Conservation (phyloP, 2,113 vertebrate species). For the Garra rufa region DNA sequence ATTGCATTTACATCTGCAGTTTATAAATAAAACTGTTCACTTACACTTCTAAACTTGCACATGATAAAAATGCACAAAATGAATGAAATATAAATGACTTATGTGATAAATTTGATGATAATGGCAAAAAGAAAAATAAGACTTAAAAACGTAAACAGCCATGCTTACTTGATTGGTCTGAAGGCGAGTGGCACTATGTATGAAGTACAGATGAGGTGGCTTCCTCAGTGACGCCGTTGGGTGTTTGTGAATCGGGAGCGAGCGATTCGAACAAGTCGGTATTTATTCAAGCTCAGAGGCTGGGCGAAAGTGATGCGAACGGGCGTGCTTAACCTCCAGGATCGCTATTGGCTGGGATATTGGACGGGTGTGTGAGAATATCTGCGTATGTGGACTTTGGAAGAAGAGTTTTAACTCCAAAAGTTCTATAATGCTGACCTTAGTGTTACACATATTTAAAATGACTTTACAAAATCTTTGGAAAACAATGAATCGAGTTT, state of each 20-base stretch:
- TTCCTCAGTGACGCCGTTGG: neutral
- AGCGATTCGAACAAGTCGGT: neutral
- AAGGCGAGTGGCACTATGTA: neutral
- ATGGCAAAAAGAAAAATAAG: too few species aligned
- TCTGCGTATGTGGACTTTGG: constrained; percentile 57
- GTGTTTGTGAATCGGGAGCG: constrained; percentile 52
- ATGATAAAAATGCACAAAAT: too few species aligned
- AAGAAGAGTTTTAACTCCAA: neutral
- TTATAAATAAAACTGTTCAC: too few species aligned
- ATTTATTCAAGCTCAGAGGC: constrained; percentile 67
- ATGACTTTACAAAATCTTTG: neutral
- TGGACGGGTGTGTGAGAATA: constrained; percentile 54
- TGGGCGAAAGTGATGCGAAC: constrained; percentile 60
- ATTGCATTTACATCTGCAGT: neutral
- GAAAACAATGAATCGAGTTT: neutral
- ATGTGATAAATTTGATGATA: neutral
- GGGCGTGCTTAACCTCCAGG: constrained; percentile 63
- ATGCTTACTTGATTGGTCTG: constrained; percentile 49
- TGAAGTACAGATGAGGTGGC: neutral
- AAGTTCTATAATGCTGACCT: neutral
- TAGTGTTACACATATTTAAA: neutral
- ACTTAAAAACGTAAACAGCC: neutral
- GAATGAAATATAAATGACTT: neutral
- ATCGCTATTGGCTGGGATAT: constrained; percentile 64
- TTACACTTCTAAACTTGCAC: neutral